A percentile compares a stretch with the other conserved stretches of the same genome.
Evolutionary conservation across 92 coral and sea anemone species (phyloP).

Genomic region (Palythoa grandis): DNA sequence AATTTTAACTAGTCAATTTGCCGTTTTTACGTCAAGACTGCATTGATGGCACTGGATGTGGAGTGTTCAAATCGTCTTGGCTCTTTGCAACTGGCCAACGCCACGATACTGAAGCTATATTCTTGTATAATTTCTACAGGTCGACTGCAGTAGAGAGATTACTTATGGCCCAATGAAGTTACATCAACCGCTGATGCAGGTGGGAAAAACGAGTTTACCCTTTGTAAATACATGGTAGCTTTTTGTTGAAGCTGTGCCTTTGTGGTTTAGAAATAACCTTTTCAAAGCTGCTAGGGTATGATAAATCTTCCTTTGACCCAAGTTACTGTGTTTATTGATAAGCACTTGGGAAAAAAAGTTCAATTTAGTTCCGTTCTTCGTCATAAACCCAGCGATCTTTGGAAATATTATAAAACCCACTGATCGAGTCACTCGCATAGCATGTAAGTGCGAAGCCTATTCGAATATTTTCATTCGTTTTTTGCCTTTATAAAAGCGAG

Average conservation of each 20-base stretch:
- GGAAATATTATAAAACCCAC: conserved; percentile 1
- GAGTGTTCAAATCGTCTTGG: background rate
- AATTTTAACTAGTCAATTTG: conserved; percentile 20
- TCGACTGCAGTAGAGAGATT: conserved; percentile 80
- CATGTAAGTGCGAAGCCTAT: conserved; percentile 17
- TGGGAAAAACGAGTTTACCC: conserved; percentile 55
- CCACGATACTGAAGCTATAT: conserved; percentile 21
- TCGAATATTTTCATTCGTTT: background rate
- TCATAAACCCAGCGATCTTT: conserved; percentile 20
- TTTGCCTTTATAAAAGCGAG: background rate
- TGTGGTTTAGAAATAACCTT: conserved; percentile 40
- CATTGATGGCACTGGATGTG: background rate
- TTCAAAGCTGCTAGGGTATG: background rate
- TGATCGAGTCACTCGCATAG: background rate
- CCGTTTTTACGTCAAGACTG: conserved; percentile 46
- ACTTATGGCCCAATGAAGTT: conserved; percentile 97
- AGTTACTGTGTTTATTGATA: background rate
- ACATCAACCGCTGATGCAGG: conserved; percentile 97
- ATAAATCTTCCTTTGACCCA: background rate
- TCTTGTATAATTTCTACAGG: conserved; percentile 62
- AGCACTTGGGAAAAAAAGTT: conserved; percentile 17
- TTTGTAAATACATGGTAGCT: conserved; percentile 57
- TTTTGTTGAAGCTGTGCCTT: conserved; percentile 51
- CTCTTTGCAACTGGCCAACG: conserved; percentile 37
- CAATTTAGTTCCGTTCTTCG: background rate